These are phyloP conservation scores for Ctenochaetus hawaiiensis DNA, from an alignment of 2,797 vertebrate species.

Conservation along the genomic window DNA sequence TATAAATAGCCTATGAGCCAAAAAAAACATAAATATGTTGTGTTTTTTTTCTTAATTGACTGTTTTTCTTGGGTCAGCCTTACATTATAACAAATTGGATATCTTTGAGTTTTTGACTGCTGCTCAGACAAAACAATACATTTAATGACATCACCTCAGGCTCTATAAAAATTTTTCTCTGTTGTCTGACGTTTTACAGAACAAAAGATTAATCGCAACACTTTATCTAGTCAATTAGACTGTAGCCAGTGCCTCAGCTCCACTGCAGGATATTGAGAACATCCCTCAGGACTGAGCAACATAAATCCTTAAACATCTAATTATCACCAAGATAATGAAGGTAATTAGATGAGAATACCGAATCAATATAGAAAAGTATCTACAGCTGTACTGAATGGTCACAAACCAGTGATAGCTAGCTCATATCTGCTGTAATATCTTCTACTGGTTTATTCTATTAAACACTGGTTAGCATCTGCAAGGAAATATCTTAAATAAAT, in stretches of 20 bases:
- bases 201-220: background rate
- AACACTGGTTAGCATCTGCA: background rate
- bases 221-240: background rate
- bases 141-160: background rate
- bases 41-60: background rate
- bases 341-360: slow-evolving; percentile 26
- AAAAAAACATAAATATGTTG: background rate
- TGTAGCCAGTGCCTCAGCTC: slow-evolving; percentile 7
- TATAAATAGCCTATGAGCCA: background rate
- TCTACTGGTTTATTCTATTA: slow-evolving; percentile 6
- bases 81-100: background rate
- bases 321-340: slow-evolving; percentile 49
- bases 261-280: slow-evolving; percentile 21
- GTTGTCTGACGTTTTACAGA: background rate
- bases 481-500: slow-evolving; percentile 5
- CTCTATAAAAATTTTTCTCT: background rate
- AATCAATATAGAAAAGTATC: slow-evolving; percentile 41
- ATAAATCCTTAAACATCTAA: slow-evolving; percentile 50
- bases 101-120: background rate
- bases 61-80: background rate
- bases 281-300: slow-evolving; percentile 17
- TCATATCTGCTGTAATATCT: background rate
- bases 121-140: background rate
- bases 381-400: background rate
- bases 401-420: slow-evolving; percentile 8